Evolutionary conservation across 2,797 vertebrate genomes (phyloP), one percentile per base, ranked within the genome.

Genomic region (Myotis pilosus): DNA sequence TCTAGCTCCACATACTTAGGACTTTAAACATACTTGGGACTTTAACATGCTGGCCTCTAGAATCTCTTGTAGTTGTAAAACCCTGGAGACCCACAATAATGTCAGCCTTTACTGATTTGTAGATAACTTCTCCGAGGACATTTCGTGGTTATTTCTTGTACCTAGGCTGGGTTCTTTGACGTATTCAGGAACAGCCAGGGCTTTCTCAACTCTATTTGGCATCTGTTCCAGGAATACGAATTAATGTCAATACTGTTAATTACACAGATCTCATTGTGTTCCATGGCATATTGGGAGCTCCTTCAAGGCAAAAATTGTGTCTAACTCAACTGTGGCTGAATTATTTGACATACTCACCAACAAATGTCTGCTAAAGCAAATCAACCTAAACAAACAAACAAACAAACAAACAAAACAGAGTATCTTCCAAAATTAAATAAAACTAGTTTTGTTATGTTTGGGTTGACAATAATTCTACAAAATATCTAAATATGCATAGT

Each of bases 371-470:
- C 25, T 57, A 87, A 92, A 78, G 83, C 91, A 62, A 72, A 76
- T 44, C 33, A 36, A 62, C 60, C 69, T 78, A 89, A 89, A 87
- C 66, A 49, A 74, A 74, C 83, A 88, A 89, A 87, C 66, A 49
- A 74, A 74, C 83, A 88, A 41, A 41, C 44, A 44, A 62, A 62
- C 28, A 62, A 30, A 89, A 62, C 36, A 81, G 38, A 66, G 6
- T 83, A 0, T 47, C 62, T 94, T 87, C 36, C 66, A 80, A 91
- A 91, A 84, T 80, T 55, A 94, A 78, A 57, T 82, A 92, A 93
- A 85, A 71, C 7, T 38, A 84, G 23, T 55, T 91, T 30, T 28
- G 19, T 86, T 91, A 78, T 89, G 5, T 47, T 71, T 51, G n/a
- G 6, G 28, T 72, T 92, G 71, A 94, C n/a, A 72, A 38, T 83